Percentiles rank a stretch among this genome's conserved stretches.
phyloP scores from a whole-genome alignment of 2,888 invertebrate genomes.

The Watsonalla binaria region DNA sequence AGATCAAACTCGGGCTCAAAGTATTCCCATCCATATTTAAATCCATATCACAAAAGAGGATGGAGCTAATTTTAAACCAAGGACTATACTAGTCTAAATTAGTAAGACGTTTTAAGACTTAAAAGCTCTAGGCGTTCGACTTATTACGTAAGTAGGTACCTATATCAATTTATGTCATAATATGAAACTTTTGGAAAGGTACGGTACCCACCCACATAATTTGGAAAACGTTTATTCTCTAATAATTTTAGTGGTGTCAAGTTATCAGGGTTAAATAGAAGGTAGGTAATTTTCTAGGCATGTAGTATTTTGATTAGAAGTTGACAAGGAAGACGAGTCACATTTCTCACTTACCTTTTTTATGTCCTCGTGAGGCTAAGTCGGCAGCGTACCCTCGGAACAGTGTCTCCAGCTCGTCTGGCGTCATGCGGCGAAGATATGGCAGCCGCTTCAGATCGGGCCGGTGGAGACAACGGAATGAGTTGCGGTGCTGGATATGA shows the following conservation, averaged over 20 bases:
- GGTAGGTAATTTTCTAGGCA: too few relatives aligned
- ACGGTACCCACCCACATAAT: conserved; percentile 14
- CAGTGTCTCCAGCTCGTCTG: conserved; percentile 60
- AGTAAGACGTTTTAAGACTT: too few relatives aligned
- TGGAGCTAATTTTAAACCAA: too few relatives aligned
- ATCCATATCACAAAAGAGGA: too few relatives aligned
- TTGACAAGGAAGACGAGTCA: neutral
- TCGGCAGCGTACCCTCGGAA: conserved; percentile 59
- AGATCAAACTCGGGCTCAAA: too few relatives aligned
- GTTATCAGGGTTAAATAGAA: too few relatives aligned
- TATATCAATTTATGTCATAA: too few relatives aligned
- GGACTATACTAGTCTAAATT: too few relatives aligned
- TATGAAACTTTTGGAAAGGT: conserved; percentile 10
- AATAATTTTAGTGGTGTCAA: neutral
- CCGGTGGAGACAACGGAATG: conserved; percentile 66
- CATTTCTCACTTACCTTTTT: conserved; percentile 24
- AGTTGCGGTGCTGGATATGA: conserved; percentile 58
- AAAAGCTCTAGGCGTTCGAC: too few relatives aligned
- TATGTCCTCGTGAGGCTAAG: conserved; percentile 25
- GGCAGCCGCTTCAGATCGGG: conserved; percentile 69
- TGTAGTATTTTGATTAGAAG: neutral
- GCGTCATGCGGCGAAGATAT: conserved; percentile 61
- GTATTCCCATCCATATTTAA: too few relatives aligned
- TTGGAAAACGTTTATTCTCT: neutral
- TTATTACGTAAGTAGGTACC: too few relatives aligned